Evolutionary conservation across 2,113 vertebrate species (phyloP), one percentile per base, ranked within the genome.

Genomic region (Tricholaema leucomelas): DNA sequence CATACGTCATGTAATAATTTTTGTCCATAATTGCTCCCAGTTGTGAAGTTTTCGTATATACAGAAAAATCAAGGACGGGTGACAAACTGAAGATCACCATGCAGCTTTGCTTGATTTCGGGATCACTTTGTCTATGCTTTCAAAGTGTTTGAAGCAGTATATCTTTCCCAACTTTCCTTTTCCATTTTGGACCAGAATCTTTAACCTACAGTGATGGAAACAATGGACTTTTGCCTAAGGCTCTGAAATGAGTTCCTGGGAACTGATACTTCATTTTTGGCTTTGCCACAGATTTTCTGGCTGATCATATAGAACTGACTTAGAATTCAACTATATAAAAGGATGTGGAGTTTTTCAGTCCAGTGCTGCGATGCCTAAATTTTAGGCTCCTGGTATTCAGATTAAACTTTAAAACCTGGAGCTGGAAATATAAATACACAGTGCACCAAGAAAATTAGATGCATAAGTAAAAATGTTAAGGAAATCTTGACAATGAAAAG

Each of bases 1-100:
- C 88, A 86, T 88, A 87, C 48, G 77, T 94, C 74, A 94, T 94
- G 67, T 72, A 89, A 75, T 92, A 95, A 88, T 85, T 40, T 89
- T 80, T 91, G 65, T 61, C 44, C 25, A 25, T 92, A 96, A 95
- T 94, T 95, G 67, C 24, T 95, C 94, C 91, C 94, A 93, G 82
- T 94, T 93, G 91, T 66, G 85, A 88, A 84, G 24, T 35, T 85
- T 85, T 92, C 46, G 55, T 65, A 63, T 80, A 70, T 15, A 90
- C 28, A 63, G 73, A 90, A 93, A 93, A 90, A 84, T 72, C n/a
- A 82, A 80, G 46, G 40, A 33, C 85, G 60, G 67, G 44, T 91
- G 67, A 87, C 70, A 89, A 92, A 69, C 28, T 83, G 5, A 86
- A 63, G n/a, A 91, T 91, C 50, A 56, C 52, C 27, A 61, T 48